Percentiles rank a stretch among this genome's conserved stretches.
Evolutionary conservation across 1,140 invertebrate genomes (phyloP).

Genomic region (Sipha flava): DNA sequence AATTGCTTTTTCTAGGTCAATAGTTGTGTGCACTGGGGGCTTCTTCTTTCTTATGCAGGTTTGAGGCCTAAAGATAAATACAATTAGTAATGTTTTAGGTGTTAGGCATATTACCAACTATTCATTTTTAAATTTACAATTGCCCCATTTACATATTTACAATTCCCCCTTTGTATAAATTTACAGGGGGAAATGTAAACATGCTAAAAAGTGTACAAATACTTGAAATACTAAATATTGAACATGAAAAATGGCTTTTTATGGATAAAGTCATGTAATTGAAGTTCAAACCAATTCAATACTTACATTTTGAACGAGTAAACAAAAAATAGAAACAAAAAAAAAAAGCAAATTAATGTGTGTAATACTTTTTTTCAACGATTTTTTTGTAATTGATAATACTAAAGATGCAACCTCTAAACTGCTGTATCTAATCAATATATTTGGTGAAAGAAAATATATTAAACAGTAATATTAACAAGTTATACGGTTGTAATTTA

Average conservation of each 20-base stretch:
- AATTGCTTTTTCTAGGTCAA: not conserved
- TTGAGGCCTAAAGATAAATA: not conserved
- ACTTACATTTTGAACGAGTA: not conserved
- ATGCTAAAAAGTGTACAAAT: not conserved
- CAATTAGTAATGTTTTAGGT: not conserved
- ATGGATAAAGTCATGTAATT: not conserved
- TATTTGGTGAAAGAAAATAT: not conserved
- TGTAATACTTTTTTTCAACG: not conserved
- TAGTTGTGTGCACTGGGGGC: not conserved
- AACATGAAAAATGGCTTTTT: not conserved
- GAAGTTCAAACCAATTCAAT: not conserved
- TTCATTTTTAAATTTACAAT: not conserved
- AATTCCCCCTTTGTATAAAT: too few species aligned
- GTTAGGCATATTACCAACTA: not conserved
- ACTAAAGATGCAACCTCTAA: not conserved
- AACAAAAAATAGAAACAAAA: not conserved
- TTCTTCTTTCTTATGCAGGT: not conserved
- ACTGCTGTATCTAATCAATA: not conserved
- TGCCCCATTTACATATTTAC: not conserved
- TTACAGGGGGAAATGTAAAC: too few species aligned
- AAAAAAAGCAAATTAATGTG: not conserved
- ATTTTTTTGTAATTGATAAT: not conserved
- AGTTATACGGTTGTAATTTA: too few species aligned
- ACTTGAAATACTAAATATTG: not conserved
- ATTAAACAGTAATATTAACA: not conserved